Base-by-base conservation (phyloP, 2,797 vertebrate species). In the Anabas testudineus region DNA sequence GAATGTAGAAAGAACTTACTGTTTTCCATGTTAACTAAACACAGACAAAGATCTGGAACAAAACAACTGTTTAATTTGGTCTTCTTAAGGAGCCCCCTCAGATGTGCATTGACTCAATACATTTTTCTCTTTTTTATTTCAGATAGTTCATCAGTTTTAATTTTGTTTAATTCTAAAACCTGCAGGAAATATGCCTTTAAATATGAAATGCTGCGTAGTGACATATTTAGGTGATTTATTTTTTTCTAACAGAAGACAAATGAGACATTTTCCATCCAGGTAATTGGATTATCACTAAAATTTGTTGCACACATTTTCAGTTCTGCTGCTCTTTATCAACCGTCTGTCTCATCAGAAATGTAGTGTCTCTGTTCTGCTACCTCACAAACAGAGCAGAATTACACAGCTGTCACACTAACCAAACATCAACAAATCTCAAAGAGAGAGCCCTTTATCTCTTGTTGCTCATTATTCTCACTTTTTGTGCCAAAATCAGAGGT, bases 401-500 rank as follows among this genome's bases (percentile, higher is more conserved):
- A 43, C 28, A 28, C 53, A 68, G 59, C 16, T 69, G 41, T 30
- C 42, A 43, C 34, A 53, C 19, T n/a, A 10, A 54, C 39, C 14
- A n/a, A n/a, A n/a, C 60, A 56, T 66, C 42, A 53, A 10, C 57
- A 67, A 9, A 39, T 56, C 60, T 60, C 47, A 26, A 15, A 5
- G 21, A 21, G 46, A 15, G 34, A 24, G 45, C 7, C 12, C 18
- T 30, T 61, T 21, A 73, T 37, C 71, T 63, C 58, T 36, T 0
- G 24, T 42, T 53, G 53, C 70, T 82, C 64, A 60, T 72, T 80
- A 60, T 66, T 63, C 62, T 36, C 3, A 2, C 54, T 58, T 28
- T 68, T 48, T 58, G 66, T 60, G 66, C 41, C 62, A 74, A 51
- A 67, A 36, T 42, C 64, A 39, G 63, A 65, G 52, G 64, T 67